These are phyloP conservation scores for Amblyjoppa fuscipennis DNA, from an alignment of 2,888 invertebrate genomes.

Conservation along the genomic window DNA sequence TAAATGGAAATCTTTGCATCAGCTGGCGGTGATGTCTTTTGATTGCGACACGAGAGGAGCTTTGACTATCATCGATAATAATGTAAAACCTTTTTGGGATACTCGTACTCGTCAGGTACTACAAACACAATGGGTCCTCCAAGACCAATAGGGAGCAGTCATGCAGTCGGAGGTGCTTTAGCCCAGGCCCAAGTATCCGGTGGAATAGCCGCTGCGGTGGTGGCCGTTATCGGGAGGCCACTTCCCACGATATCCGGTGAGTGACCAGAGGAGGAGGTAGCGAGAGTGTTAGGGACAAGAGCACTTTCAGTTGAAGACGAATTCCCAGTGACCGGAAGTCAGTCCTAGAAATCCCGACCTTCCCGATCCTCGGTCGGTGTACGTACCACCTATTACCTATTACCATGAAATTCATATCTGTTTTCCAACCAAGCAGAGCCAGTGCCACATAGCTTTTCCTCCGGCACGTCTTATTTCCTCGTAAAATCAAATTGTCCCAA, in stretches of 20 bases:
- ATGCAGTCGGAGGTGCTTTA: constrained; percentile 87
- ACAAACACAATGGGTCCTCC: constrained; percentile 78
- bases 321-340: constrained; percentile 27
- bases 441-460: background rate
- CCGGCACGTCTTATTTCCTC: background rate
- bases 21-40: background rate
- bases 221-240: constrained; percentile 90
- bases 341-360: background rate
- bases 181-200: constrained; percentile 91
- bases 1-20: background rate
- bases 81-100: background rate
- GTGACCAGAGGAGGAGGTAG: constrained; percentile 33
- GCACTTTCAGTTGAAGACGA: constrained; percentile 22
- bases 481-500: background rate
- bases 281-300: constrained; percentile 11
- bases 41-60: background rate
- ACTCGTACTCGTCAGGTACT: constrained; percentile 64
- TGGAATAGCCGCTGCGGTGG: constrained; percentile 91
- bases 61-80: constrained; percentile 14
- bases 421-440: background rate
- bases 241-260: constrained; percentile 88
- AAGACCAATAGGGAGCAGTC: constrained; percentile 77
- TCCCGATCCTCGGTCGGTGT: background rate
- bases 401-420: background rate
- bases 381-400: background rate